Base-by-base conservation (phyloP, 2,888 invertebrate species). In the Pyrrhia umbra region DNA sequence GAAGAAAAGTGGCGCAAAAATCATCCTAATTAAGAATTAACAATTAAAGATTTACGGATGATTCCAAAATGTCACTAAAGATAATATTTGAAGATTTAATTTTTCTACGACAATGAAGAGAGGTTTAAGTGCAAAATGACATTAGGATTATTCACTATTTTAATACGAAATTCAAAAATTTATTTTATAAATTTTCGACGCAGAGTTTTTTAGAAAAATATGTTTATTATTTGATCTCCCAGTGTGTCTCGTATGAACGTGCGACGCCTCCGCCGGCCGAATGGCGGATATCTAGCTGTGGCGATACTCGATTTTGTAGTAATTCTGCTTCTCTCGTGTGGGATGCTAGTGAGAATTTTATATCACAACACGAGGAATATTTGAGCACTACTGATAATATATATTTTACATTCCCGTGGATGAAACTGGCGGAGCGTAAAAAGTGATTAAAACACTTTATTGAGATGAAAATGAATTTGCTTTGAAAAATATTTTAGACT, bases 281-380 rank as follows among this genome's bases (percentile, higher is more conserved):
- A 86, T 79, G 81, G 87, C 78, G 86, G 87, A 85, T 87, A 88
- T 88, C 86, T 85, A 79, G 81, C 73, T 70, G 72, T 66, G 54
- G 75, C 81, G 71, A 85, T 83, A 85, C 81, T 75, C 83, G 81
- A 88, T 88, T 80, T 79, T 77, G 84, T 76, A 86, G 75, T 78
- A 66, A 63, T 71, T 57, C 56, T 45, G 45, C 55, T 55, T 34
- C 27, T 56, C 56, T 25, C 40, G 42, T 8, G 34, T 15, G 39
- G 18, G 62, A 27, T 58, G 83, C 63, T 80, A 73, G 84, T 88
- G 89, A 78, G 30, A 79, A 80, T 82, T 82, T 59, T 63, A 43
- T 42, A 30, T 54, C 39, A 30, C 37, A 3, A 6, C 13, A 16
- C 27, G 18, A 52, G 8, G 65, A 64, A 64, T 71, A 67, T 71